A percentile compares a stretch with the other conserved stretches of the same genome.
These are phyloP conservation scores for Aphelenchoides avenae DNA, from an alignment of 1,140 invertebrate genomes.

Conservation along the genomic window DNA sequence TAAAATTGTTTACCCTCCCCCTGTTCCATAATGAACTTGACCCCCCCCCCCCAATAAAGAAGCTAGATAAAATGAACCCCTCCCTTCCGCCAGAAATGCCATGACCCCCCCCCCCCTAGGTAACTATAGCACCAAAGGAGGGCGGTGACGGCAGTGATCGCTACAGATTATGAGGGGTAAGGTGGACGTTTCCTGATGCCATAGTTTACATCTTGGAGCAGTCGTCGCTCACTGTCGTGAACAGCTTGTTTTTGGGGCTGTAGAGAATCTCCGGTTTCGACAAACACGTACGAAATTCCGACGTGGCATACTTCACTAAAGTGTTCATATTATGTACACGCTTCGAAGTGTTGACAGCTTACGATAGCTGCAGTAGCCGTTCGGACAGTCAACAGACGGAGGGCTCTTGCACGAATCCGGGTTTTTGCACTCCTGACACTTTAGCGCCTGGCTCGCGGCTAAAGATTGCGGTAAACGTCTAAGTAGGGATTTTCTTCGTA, in stretches of 20 bases:
- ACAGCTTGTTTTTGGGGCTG: background rate
- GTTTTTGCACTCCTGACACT: background rate
- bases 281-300: background rate
- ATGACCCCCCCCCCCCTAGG: no score
- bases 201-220: background rate
- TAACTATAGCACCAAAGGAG: no score
- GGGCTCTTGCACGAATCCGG: background rate
- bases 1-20: no score
- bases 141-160: no score
- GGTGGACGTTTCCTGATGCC: no score
- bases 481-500: no score
- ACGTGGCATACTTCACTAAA: background rate
- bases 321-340: no score
- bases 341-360: slow-evolving; percentile 1
- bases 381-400: background rate
- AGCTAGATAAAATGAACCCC: no score
- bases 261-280: background rate
- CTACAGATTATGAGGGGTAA: no score
- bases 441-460: background rate
- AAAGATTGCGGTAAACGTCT: background rate
- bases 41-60: no score
- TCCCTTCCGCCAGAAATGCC: no score
- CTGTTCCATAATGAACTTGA: no score
- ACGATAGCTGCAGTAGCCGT: slow-evolving; percentile 2
- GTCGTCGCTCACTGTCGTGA: background rate